These are phyloP conservation scores for Mesorhabditis belari DNA, from an alignment of 2,888 invertebrate species.

Conservation along the genomic window DNA sequence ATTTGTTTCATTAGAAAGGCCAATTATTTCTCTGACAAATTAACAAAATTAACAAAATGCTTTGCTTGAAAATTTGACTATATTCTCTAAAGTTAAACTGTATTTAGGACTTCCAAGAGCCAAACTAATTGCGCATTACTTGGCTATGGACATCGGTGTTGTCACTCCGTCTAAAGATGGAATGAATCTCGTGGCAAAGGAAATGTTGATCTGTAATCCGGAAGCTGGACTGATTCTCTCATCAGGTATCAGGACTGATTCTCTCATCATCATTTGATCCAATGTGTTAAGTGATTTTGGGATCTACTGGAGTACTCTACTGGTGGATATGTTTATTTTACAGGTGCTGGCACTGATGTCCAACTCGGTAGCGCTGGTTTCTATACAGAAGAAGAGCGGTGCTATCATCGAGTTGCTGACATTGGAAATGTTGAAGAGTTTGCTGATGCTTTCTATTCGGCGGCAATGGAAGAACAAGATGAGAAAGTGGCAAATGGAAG, in stretches of 20 bases:
- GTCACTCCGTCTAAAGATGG: conserved; percentile 47
- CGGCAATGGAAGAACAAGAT: conserved; percentile 25
- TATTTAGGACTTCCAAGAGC: conserved; percentile 23
- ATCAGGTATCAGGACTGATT: conserved; percentile 24
- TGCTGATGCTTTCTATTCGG: conserved; percentile 32
- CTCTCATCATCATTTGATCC: no score
- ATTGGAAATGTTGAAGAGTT: conserved; percentile 35
- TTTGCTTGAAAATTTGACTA: no score
- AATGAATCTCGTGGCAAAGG: conserved; percentile 47
- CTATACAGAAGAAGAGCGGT: conserved; percentile 27
- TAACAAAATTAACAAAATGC: no score
- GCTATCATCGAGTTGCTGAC: conserved; percentile 40
- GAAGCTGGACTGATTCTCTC: conserved; percentile 36
- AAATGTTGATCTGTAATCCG: conserved; percentile 45
- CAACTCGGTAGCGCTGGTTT: conserved; percentile 42
- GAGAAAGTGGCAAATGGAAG: conserved; percentile 12
- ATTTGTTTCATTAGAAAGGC: no score
- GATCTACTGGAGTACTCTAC: no score
- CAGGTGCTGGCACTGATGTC: conserved; percentile 36
- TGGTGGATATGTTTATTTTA: no score
- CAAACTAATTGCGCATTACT: conserved; percentile 37
- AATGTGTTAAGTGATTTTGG: no score
- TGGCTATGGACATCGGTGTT: conserved; percentile 49
- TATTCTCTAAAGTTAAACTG: no score
- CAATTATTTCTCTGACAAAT: no score